These are phyloP conservation scores for Philopedon plagiatum DNA, from an alignment of 2,888 invertebrate species.

Conservation along the genomic window DNA sequence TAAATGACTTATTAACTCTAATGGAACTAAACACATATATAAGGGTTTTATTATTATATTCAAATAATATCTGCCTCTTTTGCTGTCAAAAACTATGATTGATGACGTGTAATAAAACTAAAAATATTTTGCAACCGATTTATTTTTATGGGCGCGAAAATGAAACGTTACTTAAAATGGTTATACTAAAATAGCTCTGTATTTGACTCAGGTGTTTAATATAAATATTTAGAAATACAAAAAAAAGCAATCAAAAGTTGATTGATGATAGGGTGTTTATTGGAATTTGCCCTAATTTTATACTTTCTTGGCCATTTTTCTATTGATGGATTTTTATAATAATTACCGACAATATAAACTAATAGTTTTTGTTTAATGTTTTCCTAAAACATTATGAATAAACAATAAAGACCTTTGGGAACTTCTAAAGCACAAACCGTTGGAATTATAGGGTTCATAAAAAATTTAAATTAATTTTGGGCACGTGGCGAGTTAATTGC, in stretches of 20 bases:
- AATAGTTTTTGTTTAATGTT: neutral
- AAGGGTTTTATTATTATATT: conserved; percentile 34
- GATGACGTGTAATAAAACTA: conserved; percentile 34
- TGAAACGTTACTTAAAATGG: conserved; percentile 23
- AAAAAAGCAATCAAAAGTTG: conserved; percentile 29
- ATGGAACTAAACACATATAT: conserved; percentile 38
- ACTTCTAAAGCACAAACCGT: neutral
- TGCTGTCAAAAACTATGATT: conserved; percentile 40
- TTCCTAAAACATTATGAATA: conserved; percentile 1
- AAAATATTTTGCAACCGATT: conserved; percentile 44
- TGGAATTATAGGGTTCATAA: neutral
- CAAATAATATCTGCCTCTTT: conserved; percentile 38
- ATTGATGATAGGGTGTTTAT: conserved; percentile 25
- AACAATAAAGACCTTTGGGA: conserved; percentile 7
- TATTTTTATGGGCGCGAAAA: conserved; percentile 37
- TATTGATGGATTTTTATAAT: conserved; percentile 3
- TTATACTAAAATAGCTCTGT: conserved; percentile 10
- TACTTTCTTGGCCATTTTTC: conserved; percentile 6
- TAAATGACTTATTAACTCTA: conserved; percentile 39
- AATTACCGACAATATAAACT: neutral
- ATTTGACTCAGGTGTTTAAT: conserved; percentile 26
- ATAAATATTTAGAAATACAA: conserved; percentile 34
- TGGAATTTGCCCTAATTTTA: conserved; percentile 8
- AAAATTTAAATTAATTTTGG: neutral
- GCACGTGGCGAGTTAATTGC: neutral